Evolutionary conservation across 2,888 invertebrate genomes (phyloP).

Genomic region (Macropis europaea): DNA sequence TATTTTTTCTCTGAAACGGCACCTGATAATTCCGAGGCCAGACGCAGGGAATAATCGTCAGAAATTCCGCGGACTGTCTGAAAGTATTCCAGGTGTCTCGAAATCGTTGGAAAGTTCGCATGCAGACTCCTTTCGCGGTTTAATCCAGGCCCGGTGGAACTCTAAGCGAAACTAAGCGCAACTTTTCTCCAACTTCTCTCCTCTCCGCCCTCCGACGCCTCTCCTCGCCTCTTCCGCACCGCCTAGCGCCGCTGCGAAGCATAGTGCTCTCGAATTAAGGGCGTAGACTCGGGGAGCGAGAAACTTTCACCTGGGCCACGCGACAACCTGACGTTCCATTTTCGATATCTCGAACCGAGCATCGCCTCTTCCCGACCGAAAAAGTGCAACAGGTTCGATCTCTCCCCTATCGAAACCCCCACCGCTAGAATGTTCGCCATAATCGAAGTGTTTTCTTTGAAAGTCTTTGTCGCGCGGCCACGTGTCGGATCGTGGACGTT

Average conservation of each 20-base stretch:
- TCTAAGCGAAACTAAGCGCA: constrained; percentile 53
- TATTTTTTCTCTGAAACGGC: too few species aligned
- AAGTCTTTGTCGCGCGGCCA: too few species aligned
- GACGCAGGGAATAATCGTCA: not conserved
- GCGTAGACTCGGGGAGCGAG: constrained; percentile 48
- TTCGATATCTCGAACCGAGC: constrained; percentile 12
- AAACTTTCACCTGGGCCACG: constrained; percentile 59
- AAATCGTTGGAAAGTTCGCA: constrained; percentile 23
- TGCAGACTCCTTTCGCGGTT: constrained; percentile 18
- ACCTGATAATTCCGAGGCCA: too few species aligned
- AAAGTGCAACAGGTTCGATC: constrained; percentile 30
- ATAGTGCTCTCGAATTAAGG: constrained; percentile 57
- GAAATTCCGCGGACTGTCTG: not conserved
- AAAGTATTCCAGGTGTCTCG: not conserved
- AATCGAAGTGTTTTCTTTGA: too few species aligned
- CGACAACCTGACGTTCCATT: constrained; percentile 5
- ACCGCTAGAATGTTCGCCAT: too few species aligned
- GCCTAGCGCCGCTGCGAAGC: too few species aligned
- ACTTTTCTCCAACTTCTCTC: constrained; percentile 49
- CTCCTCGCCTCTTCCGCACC: too few species aligned
- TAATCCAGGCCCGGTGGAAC: constrained; percentile 36
- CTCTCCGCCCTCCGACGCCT: too few species aligned
- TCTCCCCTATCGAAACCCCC: not conserved
- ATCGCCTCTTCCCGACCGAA: constrained; percentile 16
- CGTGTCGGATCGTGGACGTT: too few species aligned